These are phyloP conservation scores for Python bivittatus DNA, from an alignment of 2,113 vertebrate species.

Conservation along the genomic window DNA sequence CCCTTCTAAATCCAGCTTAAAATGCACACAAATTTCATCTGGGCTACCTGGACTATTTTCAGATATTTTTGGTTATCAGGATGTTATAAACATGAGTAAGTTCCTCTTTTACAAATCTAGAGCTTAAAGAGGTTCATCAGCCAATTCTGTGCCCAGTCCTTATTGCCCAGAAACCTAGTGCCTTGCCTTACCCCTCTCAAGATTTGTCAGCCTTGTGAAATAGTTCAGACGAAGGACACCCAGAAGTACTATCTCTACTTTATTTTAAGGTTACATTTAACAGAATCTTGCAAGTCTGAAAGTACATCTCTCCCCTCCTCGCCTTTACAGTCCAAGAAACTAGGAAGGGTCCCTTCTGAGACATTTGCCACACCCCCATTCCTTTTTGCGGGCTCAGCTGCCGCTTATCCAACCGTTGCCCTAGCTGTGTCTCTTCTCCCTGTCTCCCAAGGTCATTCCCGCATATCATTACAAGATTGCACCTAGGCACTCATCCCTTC, in stretches of 20 bases:
- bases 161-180: neutral
- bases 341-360: neutral
- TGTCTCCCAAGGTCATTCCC: no score
- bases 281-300: neutral
- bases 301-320: neutral
- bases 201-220: no score
- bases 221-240: neutral
- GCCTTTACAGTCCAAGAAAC: neutral
- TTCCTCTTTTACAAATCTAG: neutral
- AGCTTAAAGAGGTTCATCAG: neutral
- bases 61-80: neutral
- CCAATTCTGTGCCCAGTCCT: neutral
- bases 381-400: neutral
- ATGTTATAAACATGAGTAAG: neutral
- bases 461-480: no score
- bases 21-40: neutral
- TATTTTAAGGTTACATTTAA: neutral
- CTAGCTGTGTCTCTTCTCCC: no score
- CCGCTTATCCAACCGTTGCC: no score
- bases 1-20: neutral
- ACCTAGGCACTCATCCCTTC: neutral
- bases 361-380: neutral
- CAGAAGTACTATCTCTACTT: neutral
- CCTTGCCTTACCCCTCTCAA: neutral
- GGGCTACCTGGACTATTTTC: neutral